phyloP scores from a whole-genome alignment of 2,113 vertebrate species.

The Anthoscopus minutus region DNA sequence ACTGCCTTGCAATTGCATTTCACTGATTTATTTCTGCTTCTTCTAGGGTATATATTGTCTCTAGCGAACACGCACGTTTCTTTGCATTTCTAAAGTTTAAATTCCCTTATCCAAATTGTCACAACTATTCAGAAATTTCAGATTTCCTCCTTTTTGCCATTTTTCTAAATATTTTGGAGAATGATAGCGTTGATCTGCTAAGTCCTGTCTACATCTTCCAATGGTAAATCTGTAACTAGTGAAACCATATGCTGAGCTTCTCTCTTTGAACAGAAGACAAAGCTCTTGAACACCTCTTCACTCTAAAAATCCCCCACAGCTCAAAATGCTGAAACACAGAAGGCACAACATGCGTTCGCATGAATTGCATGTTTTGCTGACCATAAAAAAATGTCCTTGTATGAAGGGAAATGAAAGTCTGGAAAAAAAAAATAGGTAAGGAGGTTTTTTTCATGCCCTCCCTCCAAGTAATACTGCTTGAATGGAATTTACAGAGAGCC shows the following conservation, averaged over 20 bases:
- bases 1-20: slow-evolving; percentile 37
- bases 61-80: neutral
- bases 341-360: neutral
- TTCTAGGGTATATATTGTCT: neutral
- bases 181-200: neutral
- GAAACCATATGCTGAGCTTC: neutral
- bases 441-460: neutral
- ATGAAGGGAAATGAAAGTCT: neutral
- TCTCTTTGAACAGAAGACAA: neutral
- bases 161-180: neutral
- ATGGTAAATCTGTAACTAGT: neutral
- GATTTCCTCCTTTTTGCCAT: neutral
- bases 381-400: neutral
- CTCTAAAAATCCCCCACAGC: neutral
- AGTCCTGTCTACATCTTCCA: neutral
- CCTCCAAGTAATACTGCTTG: neutral
- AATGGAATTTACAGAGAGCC: neutral
- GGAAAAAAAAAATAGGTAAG: neutral
- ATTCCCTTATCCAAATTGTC: neutral
- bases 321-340: neutral
- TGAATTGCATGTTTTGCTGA: slow-evolving; percentile 6
- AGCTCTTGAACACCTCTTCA: neutral
- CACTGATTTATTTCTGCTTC: slow-evolving; percentile 44
- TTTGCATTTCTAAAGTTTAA: neutral
- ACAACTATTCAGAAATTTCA: neutral